Evolutionary conservation across 1,140 invertebrate species (phyloP), one percentile per base, ranked within the genome.

Genomic region (Hetaerina americana): DNA sequence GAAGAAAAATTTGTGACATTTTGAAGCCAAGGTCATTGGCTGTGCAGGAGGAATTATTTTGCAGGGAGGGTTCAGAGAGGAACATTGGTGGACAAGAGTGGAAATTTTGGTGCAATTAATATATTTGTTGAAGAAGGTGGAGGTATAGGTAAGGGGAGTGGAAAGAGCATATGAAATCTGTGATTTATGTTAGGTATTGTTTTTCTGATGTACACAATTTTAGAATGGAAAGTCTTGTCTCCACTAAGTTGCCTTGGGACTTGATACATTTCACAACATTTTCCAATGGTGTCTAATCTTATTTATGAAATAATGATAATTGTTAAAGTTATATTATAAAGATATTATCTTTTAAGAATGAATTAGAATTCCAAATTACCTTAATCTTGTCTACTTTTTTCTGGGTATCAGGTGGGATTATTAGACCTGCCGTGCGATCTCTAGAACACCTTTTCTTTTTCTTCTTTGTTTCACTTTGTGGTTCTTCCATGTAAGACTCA

Each of bases 391-490:
- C 15, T 8, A 40, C 5, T 40, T 40, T 40, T 8, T 8, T 5
- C 31, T 8, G 40, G 15, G 22, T 5, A 57, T 10, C 2, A 57
- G 40, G 15, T 5, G 40, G 71, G 73, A 77, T 72, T 72, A 72
- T 27, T 76, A 72, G 67, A 74, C 76, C 68, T 75, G 76, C 66
- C 74, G 73, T 74, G 74, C 74, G 29, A 72, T 73, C 27, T 76
- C 72, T 57, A 69, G 29, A 27, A 66, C 66, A 8, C 27, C 67
- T 66, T 15, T 73, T 71, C 24, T 68, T 66, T 18, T 40, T 27
- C 12, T 28, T 68, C 27, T 18, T n/a, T n/a, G n/a, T n/a, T n/a
- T n/a, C n/a, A 12, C 40, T 57, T 2, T 12, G 22, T 1, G 40
- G 15, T 57, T 12, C 15, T 5, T 12, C 22, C 40, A 18, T 12